Conservation (phyloP, 1,140 invertebrate genomes). For the Helicoverpa armigera region DNA sequence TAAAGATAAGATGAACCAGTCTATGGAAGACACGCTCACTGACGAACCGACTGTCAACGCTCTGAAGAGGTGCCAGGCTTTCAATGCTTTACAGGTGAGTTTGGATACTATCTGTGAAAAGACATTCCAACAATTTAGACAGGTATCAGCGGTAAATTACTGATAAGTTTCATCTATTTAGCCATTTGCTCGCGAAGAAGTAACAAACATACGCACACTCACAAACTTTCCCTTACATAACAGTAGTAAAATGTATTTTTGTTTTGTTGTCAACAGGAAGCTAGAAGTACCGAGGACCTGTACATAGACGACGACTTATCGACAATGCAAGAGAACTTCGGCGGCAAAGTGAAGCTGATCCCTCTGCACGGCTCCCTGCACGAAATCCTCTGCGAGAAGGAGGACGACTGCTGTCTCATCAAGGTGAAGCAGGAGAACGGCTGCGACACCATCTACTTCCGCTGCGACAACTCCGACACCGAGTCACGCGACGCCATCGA, state of each 20-base stretch:
- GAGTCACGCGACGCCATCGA: constrained; percentile 74
- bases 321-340: constrained; percentile 83
- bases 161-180: too few relatives aligned
- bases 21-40: constrained; percentile 66
- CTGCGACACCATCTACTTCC: constrained; percentile 79
- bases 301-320: constrained; percentile 86
- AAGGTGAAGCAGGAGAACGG: constrained; percentile 81
- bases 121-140: too few relatives aligned
- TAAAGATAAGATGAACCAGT: constrained; percentile 67
- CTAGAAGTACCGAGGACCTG: constrained; percentile 84
- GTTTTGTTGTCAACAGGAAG: constrained; percentile 71
- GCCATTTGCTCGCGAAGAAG: too few relatives aligned
- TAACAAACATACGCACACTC: too few relatives aligned
- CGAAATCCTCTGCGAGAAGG: constrained; percentile 80
- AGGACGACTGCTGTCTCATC: constrained; percentile 83
- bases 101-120: not conserved
- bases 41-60: constrained; percentile 74
- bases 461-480: constrained; percentile 76
- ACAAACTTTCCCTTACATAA: too few relatives aligned
- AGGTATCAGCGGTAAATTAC: too few relatives aligned
- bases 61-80: constrained; percentile 84
- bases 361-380: constrained; percentile 81
- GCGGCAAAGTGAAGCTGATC: constrained; percentile 77
- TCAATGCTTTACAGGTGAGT: constrained; percentile 82
- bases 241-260: not conserved